Evolutionary conservation across 35 echinoderm and acorn worm genomes (phyloP), one percentile per base, ranked within the genome.

Genomic region (Chiridota heheva): DNA sequence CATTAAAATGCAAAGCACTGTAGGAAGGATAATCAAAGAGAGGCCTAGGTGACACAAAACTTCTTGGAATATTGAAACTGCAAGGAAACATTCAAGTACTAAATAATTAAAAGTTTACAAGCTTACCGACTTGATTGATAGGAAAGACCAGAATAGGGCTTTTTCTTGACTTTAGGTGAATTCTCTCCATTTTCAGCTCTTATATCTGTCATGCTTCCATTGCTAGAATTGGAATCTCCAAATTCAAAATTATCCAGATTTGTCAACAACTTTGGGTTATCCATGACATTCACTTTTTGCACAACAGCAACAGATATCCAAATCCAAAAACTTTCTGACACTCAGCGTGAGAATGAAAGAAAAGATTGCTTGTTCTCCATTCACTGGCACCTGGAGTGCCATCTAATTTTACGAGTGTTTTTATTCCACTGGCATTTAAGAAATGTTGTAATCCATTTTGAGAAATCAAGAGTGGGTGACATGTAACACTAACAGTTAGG

Each of bases 91-190:
- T 36, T 69, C 40, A 35, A 38, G 13, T 71, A 38, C 28, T 44
- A 44, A 39, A 42, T 22, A 2, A 12, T 25, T 22, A 17, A 42
- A 2, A 25, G 31, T 29, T 28, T 40, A 17, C 31, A 48, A 69
- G 15, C 86, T 89, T 72, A 89, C 86, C 86, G 65, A 73, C 86
- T 89, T 3, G 86, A 82, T 30, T 82, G 86, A 47, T 89, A 69
- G 18, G 86, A 89, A 40, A 89, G 16, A 16, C 86, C 86, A 46
- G 86, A 89, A 39, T 33, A 74, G 25, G 80, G 49, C 35, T 70
- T 82, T n/a, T 74, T 39, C 68, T 76, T 20, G 49, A 39, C 37
- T 85, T 76, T 62, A 20, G 3, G 24, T 58, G 24, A 27, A 35
- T 77, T 77, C 27, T 48, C 70, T 36, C 30, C 73, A 55, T 33